phyloP scores from a whole-genome alignment of 2,888 invertebrate genomes.

The Molorchus minor region DNA sequence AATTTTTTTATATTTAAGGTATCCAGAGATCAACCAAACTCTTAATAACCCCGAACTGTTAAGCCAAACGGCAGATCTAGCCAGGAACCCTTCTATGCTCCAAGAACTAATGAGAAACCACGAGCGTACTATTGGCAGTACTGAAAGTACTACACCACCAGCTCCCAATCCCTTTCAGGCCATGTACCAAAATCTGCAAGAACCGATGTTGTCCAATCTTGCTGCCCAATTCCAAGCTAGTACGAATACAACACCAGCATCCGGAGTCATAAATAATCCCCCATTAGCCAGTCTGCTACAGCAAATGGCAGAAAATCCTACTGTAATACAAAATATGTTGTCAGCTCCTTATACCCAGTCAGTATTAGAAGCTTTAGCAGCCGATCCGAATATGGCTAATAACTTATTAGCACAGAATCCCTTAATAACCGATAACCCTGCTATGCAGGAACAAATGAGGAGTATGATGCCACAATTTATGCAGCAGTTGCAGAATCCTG shows the following conservation, averaged over 20 bases:
- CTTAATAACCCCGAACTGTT: slow-evolving; percentile 94
- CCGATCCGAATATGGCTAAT: slow-evolving; percentile 87
- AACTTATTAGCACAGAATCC: slow-evolving; percentile 80
- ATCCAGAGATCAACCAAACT: slow-evolving; percentile 98
- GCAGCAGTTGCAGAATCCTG: slow-evolving; percentile 91
- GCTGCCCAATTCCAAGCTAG: slow-evolving; percentile 82
- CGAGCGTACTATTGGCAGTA: slow-evolving; percentile 94
- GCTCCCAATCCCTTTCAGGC: slow-evolving; percentile 92
- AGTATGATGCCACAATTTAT: slow-evolving; percentile 88
- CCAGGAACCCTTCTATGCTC: slow-evolving; percentile 96
- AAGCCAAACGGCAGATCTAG: slow-evolving; percentile 95
- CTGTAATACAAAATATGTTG: slow-evolving; percentile 88
- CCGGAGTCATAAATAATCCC: slow-evolving; percentile 76
- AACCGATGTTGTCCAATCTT: slow-evolving; percentile 96
- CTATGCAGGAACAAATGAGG: slow-evolving; percentile 80
- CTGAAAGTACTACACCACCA: slow-evolving; percentile 83
- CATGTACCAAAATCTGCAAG: slow-evolving; percentile 67
- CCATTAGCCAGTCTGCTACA: slow-evolving; percentile 85
- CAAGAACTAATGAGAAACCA: slow-evolving; percentile 98
- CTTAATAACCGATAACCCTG: slow-evolving; percentile 87
- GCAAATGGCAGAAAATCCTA: slow-evolving; percentile 88
- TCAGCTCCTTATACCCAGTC: slow-evolving; percentile 91
- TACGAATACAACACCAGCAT: slow-evolving; percentile 47
- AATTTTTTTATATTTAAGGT: slow-evolving; percentile 33
- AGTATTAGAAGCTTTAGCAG: slow-evolving; percentile 85